phyloP scores from a whole-genome alignment of 2,888 invertebrate genomes.

The Thumatha senex region DNA sequence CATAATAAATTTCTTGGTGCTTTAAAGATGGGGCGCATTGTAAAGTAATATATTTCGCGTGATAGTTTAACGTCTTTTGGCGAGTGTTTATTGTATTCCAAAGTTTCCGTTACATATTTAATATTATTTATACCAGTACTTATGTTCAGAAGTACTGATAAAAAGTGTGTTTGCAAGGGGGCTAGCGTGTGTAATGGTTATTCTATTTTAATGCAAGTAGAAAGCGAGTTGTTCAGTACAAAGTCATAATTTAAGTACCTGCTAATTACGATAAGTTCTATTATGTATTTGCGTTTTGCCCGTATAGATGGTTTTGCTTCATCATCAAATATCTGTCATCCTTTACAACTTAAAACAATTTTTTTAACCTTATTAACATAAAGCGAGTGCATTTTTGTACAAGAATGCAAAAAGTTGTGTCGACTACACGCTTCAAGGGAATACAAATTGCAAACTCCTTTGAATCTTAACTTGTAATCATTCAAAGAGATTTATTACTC shows the following conservation, averaged over 20 bases:
- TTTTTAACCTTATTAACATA: slow-evolving; percentile 36
- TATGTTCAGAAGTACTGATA: neutral
- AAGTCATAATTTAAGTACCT: no score
- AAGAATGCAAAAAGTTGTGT: slow-evolving; percentile 34
- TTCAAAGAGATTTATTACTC: slow-evolving; percentile 31
- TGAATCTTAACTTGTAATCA: slow-evolving; percentile 42
- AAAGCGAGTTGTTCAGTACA: no score
- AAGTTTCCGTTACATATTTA: slow-evolving; percentile 40
- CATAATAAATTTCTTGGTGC: slow-evolving; percentile 51
- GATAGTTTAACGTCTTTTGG: slow-evolving; percentile 40
- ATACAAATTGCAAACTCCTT: slow-evolving; percentile 34
- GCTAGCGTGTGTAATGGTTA: slow-evolving; percentile 9
- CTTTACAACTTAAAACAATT: no score
- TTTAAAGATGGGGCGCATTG: slow-evolving; percentile 50
- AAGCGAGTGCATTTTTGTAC: slow-evolving; percentile 35
- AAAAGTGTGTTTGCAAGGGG: slow-evolving; percentile 3
- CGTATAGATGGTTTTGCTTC: no score
- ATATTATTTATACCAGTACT: slow-evolving; percentile 12
- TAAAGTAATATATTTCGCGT: slow-evolving; percentile 46
- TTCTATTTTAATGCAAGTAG: slow-evolving; percentile 11
- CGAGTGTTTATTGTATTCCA: slow-evolving; percentile 38
- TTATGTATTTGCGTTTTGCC: no score
- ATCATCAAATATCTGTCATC: neutral
- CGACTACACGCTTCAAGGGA: slow-evolving; percentile 25
- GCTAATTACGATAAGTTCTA: no score